A percentile compares a stretch with the other conserved stretches of the same genome.
phyloP scores from a whole-genome alignment of 2,888 invertebrate species.

The Augochlorella aurata region DNA sequence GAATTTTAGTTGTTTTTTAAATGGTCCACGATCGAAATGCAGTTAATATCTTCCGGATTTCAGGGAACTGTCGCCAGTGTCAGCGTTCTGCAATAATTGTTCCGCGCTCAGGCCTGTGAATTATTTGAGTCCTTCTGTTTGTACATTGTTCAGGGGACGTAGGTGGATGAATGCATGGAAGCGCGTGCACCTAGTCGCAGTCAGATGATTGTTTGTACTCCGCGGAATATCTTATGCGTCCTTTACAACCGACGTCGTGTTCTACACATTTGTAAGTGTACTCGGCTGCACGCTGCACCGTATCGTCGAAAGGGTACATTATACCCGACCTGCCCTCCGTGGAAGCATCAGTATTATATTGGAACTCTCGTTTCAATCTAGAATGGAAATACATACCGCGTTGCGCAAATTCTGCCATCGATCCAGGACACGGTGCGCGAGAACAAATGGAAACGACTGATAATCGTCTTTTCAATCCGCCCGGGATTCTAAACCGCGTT shows the following conservation, averaged over 20 bases:
- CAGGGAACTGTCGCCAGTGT: too few species aligned
- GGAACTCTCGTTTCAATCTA: conserved; percentile 16
- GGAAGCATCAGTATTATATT: conserved; percentile 1
- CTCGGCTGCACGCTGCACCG: neutral
- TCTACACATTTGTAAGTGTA: conserved; percentile 14
- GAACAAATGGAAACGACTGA: neutral
- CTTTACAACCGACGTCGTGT: conserved; percentile 10
- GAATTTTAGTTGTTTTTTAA: too few species aligned
- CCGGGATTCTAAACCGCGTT: neutral
- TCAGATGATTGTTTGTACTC: conserved; percentile 30
- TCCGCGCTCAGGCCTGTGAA: conserved; percentile 1
- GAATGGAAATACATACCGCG: neutral
- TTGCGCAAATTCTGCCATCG: neutral
- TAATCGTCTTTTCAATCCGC: neutral
- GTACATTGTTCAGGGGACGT: neutral
- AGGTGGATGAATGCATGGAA: conserved; percentile 19
- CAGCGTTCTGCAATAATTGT: conserved; percentile 7
- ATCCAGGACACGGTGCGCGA: neutral
- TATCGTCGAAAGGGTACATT: conserved; percentile 5
- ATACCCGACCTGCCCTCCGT: neutral
- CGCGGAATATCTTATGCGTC: conserved; percentile 24
- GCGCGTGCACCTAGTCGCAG: conserved; percentile 12
- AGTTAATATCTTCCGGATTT: neutral
- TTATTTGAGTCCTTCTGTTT: conserved; percentile 25
- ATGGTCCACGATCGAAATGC: neutral